Evolutionary conservation across 2,888 invertebrate species (phyloP).

Genomic region (Mimumesa dahlbomi): DNA sequence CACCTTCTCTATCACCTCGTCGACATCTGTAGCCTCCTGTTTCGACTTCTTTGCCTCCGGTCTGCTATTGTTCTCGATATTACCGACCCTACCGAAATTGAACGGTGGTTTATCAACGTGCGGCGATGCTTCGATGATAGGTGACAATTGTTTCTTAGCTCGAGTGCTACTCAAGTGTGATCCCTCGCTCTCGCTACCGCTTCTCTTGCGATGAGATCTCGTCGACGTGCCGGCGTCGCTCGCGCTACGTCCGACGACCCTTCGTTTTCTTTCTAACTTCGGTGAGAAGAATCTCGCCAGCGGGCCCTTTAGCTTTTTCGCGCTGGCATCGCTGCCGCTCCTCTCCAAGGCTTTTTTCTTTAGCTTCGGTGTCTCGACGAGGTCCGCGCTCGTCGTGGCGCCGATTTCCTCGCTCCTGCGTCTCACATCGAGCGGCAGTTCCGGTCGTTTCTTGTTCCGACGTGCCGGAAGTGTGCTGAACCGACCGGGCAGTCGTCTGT

Average conservation of each 20-base stretch:
- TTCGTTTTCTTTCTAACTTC: conserved; percentile 70
- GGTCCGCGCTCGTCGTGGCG: conserved; percentile 66
- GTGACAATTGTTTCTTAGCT: conserved; percentile 87
- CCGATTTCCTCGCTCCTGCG: conserved; percentile 83
- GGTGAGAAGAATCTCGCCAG: conserved; percentile 74
- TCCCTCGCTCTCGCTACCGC: conserved; percentile 84
- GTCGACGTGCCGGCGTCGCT: conserved; percentile 83
- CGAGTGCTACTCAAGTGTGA: conserved; percentile 82
- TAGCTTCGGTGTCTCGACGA: conserved; percentile 76
- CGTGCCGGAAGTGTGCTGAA: conserved; percentile 86
- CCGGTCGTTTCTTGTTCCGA: conserved; percentile 78
- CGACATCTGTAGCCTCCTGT: conserved; percentile 51
- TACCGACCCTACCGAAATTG: conserved; percentile 58
- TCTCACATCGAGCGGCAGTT: conserved; percentile 71
- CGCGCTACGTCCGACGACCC: conserved; percentile 74
- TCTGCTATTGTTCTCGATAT: conserved; percentile 27
- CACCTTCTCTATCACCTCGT: conserved; percentile 30
- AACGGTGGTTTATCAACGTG: conserved; percentile 81
- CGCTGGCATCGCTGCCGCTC: conserved; percentile 80
- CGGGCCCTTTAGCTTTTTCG: conserved; percentile 70
- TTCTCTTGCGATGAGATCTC: conserved; percentile 82
- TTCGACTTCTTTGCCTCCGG: conserved; percentile 67
- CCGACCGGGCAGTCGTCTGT: conserved; percentile 77
- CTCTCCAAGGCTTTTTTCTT: conserved; percentile 81
- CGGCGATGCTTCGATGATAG: conserved; percentile 89